Conservation (phyloP, 1,140 invertebrate species). For the Streblospio benedicti region DNA sequence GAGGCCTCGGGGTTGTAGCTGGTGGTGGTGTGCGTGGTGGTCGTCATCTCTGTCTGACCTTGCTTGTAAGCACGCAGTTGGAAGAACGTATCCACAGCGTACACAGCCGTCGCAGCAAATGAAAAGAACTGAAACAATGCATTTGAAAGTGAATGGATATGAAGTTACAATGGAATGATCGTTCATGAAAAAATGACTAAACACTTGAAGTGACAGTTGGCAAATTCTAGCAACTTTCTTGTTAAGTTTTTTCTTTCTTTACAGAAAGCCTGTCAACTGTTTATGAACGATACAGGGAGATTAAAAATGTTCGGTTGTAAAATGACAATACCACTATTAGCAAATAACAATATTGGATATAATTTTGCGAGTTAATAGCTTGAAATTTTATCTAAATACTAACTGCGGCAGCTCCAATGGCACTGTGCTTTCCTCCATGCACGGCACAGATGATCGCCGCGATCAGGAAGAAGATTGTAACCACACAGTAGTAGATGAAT, state of each 20-base stretch:
- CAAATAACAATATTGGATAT: too few species aligned
- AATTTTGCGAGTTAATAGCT: too few species aligned
- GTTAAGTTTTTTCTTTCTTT: too few species aligned
- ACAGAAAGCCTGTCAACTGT: too few species aligned
- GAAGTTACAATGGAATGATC: too few species aligned
- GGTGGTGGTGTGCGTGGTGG: conserved; percentile 15
- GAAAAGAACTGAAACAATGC: conserved; percentile 30
- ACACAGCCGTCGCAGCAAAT: conserved; percentile 29
- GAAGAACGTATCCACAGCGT: conserved; percentile 33
- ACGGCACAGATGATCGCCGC: conserved; percentile 31
- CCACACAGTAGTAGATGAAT: conserved; percentile 63
- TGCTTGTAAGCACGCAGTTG: conserved; percentile 28
- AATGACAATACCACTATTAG: too few species aligned
- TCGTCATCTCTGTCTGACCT: conserved; percentile 5
- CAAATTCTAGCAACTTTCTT: too few species aligned
- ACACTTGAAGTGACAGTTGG: too few species aligned
- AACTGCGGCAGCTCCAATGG: conserved; percentile 10
- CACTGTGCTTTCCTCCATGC: conserved; percentile 7
- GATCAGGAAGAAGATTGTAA: conserved; percentile 56
- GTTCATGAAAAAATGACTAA: background rate
- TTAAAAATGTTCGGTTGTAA: too few species aligned
- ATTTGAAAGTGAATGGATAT: background rate
- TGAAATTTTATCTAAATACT: background rate
- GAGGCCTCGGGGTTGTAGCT: conserved; percentile 9
- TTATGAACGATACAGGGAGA: too few species aligned